Conservation (phyloP, 2,797 vertebrate genomes). For the Gallinago stenura region DNA sequence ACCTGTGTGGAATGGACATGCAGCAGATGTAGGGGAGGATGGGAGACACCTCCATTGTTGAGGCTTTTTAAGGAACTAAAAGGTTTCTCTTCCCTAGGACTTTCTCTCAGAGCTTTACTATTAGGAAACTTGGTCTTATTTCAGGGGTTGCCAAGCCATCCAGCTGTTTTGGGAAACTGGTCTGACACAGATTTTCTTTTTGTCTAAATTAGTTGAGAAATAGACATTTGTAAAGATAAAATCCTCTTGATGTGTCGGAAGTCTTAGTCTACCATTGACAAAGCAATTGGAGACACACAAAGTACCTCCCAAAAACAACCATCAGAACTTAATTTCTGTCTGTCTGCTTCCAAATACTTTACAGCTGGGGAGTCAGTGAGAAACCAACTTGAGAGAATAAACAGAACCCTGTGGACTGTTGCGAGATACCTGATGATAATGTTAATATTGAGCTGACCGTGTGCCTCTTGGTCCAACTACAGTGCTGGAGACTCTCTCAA, state of each 20-base stretch:
- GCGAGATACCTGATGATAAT: neutral
- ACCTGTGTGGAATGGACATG: neutral
- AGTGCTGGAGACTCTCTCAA: neutral
- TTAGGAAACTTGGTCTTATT: neutral
- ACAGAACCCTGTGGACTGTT: neutral
- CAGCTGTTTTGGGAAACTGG: neutral
- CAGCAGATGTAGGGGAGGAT: neutral
- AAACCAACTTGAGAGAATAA: neutral
- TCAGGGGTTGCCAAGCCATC: neutral
- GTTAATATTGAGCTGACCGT: neutral
- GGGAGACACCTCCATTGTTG: neutral
- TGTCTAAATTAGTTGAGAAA: neutral
- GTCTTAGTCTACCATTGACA: neutral
- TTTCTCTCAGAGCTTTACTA: neutral
- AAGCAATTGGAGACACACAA: neutral
- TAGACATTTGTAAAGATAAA: neutral
- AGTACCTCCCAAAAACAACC: neutral
- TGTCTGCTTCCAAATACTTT: neutral
- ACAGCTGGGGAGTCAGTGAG: rapidly evolving
- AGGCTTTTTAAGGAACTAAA: neutral
- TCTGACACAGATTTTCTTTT: neutral
- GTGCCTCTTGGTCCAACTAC: neutral
- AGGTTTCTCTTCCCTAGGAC: neutral
- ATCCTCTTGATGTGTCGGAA: neutral
- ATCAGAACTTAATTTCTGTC: neutral